Base-by-base conservation (phyloP, 2,113 vertebrate species). In the Scatophagus argus region DNA sequence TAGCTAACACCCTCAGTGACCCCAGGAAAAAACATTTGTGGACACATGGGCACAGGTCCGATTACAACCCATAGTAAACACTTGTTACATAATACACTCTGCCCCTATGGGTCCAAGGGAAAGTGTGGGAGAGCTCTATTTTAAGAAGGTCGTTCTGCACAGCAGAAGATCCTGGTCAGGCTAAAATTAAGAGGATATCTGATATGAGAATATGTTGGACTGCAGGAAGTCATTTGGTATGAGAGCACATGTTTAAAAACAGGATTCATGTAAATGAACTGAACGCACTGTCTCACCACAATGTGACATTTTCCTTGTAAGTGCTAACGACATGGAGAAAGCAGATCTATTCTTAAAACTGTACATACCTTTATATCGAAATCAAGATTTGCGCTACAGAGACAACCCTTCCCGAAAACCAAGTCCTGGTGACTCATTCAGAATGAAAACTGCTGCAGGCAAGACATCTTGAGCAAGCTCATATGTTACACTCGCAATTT, bases 41-140 rank as follows among this genome's bases (percentile, higher is more conserved):
- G 66, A 52, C 69, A 47, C 36, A 51, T 34, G 43, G 60, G 47
- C 39, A 51, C 49, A 43, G 77, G 41, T 89, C 82, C 0, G 5
- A 70, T 89, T 85, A 81, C 83, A 59, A 36, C 72, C 69, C 79
- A 83, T 88, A 85, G 86, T 88, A 91, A 87, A 89, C 86, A 88
- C 81, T 60, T 62, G 75, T 85, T 88, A 72, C 43, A 54, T 83
- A 81, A 85, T 74, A 76, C n/a, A 81, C 61, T 1, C 43, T 47
- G 38, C 12, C 39, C 51, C 58, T 9, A 9, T 34, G 36, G 29
- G 59, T 63, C 11, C 54, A 31, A 69, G 46, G 55, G 81, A 87
- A 86, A 88, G 47, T 54, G 52, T 61, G 83, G 69, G 72, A 43
- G 83, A 75, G 16, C 25, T 79, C 78, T 85, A 86, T 88, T 81